Percentiles rank a stretch among this genome's conserved stretches.
These are phyloP conservation scores for Umimayanthus kanabou DNA, from an alignment of 92 coral and sea anemone species.

Conservation along the genomic window DNA sequence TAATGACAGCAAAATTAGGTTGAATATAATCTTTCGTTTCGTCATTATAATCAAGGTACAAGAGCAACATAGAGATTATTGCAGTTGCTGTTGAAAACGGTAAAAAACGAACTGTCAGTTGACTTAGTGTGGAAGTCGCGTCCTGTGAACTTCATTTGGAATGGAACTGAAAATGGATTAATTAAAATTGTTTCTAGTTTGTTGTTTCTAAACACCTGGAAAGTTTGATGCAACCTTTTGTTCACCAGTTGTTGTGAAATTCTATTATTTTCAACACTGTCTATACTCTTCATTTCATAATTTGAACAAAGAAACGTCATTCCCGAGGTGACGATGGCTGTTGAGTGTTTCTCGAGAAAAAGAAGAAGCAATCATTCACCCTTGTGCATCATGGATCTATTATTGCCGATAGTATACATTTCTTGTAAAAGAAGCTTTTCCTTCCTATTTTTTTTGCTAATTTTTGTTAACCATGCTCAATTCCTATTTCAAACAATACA, in stretches of 20 bases:
- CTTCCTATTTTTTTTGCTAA: neutral
- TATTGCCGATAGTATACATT: no score
- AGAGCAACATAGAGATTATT: neutral
- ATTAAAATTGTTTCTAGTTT: no score
- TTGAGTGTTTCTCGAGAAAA: no score
- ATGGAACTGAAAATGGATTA: neutral
- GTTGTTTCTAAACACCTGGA: neutral
- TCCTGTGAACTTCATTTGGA: neutral
- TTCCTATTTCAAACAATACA: no score
- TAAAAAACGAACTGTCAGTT: neutral
- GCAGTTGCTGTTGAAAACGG: neutral
- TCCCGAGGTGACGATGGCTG: no score
- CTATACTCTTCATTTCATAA: no score
- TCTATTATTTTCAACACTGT: neutral
- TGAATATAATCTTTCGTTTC: neutral
- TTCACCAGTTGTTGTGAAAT: neutral
- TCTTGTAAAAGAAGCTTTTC: no score
- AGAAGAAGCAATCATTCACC: no score
- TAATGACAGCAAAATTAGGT: slow-evolving; percentile 9
- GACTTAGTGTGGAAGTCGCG: neutral
- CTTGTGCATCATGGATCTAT: no score
- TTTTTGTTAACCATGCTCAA: neutral
- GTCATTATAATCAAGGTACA: neutral
- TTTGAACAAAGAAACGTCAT: neutral
- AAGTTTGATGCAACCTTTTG: neutral